A percentile compares a stretch with the other conserved stretches of the same genome.
phyloP scores from a whole-genome alignment of 1,140 invertebrate genomes.

The Grapholita molesta region DNA sequence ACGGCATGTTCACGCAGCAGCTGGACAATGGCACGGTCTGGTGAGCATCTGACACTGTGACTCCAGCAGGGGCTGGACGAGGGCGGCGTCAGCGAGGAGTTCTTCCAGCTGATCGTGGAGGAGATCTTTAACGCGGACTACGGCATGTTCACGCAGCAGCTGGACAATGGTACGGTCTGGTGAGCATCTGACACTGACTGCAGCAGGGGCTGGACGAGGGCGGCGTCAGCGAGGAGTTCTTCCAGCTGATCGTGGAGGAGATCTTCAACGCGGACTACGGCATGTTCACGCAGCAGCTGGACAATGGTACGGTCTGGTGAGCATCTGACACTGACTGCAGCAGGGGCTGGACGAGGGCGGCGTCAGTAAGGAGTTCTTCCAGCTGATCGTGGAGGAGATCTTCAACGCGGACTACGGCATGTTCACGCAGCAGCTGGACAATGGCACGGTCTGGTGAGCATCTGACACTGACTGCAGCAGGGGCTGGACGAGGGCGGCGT shows the following conservation, averaged over 20 bases:
- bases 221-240: slow-evolving; percentile 98
- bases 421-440: slow-evolving; percentile 86
- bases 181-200: not conserved
- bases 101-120: slow-evolving; percentile 96
- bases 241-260: slow-evolving; percentile 95
- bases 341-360: slow-evolving; percentile 97
- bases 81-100: slow-evolving; percentile 97
- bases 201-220: slow-evolving; percentile 96
- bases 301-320: slow-evolving; percentile 42
- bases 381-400: slow-evolving; percentile 95
- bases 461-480: slow-evolving; percentile 79
- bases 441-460: not conserved
- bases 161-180: not conserved
- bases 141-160: slow-evolving; percentile 85
- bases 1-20: slow-evolving; percentile 90
- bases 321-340: slow-evolving; percentile 55
- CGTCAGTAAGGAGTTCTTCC: slow-evolving; percentile 98
- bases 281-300: slow-evolving; percentile 87
- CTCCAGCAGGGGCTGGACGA: slow-evolving; percentile 97
- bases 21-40: slow-evolving; percentile 86
- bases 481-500: slow-evolving; percentile 97
- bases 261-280: slow-evolving; percentile 98
- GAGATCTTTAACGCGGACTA: slow-evolving; percentile 98
- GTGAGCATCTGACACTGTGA: slow-evolving; percentile 46
- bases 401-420: slow-evolving; percentile 97